These are phyloP conservation scores for Toxotes jaculatrix DNA, from an alignment of 2,113 vertebrate genomes.

Conservation along the genomic window DNA sequence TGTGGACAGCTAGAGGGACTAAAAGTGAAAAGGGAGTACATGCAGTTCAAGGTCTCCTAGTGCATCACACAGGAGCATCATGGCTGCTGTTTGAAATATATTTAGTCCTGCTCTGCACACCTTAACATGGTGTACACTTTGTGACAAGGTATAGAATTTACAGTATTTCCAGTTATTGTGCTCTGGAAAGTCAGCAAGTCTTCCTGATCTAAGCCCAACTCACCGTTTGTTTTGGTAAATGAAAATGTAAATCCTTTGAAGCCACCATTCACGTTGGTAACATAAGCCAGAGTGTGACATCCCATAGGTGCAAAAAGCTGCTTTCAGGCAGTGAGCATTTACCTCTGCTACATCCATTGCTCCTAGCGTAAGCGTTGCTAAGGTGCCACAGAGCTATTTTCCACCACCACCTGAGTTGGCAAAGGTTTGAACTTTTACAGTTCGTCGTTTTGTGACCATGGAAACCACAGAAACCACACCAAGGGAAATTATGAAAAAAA, in stretches of 20 bases:
- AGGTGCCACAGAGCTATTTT: neutral
- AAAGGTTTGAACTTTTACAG: neutral
- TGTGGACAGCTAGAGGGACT: neutral
- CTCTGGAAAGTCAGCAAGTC: too few relatives aligned
- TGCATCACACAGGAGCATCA: too few relatives aligned
- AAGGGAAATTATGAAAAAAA: neutral
- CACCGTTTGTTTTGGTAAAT: too few relatives aligned
- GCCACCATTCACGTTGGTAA: neutral
- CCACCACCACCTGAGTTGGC: neutral
- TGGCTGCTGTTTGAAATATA: too few relatives aligned
- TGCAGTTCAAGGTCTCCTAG: neutral
- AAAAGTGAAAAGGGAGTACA: neutral
- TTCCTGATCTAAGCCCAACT: neutral
- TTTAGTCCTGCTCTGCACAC: too few relatives aligned
- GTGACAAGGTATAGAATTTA: too few relatives aligned
- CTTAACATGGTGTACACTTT: too few relatives aligned
- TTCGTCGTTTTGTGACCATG: neutral
- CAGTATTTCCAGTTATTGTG: too few relatives aligned
- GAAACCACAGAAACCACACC: neutral
- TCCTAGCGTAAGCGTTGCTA: neutral
- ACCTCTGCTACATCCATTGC: neutral
- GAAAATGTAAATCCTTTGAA: neutral
- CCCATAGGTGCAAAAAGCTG: neutral
- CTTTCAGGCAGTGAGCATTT: too few relatives aligned
- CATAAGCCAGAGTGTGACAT: neutral